Conservation (phyloP, 2,797 vertebrate genomes). For the Meda fulgida region DNA sequence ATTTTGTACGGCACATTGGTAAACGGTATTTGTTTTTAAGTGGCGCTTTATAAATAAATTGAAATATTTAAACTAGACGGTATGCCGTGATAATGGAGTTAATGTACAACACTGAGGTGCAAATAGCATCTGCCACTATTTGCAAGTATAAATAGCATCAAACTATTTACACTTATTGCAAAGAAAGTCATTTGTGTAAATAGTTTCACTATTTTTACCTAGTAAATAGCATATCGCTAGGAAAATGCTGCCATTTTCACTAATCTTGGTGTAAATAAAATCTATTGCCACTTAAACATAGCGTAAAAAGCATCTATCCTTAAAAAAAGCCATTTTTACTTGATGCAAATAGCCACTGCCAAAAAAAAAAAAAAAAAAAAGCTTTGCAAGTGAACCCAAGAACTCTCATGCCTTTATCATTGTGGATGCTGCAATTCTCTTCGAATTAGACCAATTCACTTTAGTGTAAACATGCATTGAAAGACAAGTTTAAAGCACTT, state of each 20-base stretch:
- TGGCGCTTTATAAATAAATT: too few species aligned
- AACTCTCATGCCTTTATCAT: background rate
- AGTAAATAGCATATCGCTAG: too few species aligned
- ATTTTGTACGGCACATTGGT: too few species aligned
- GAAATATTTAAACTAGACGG: too few species aligned
- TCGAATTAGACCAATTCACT: background rate
- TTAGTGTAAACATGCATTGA: background rate
- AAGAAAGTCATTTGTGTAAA: background rate
- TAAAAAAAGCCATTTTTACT: background rate
- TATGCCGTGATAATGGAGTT: too few species aligned
- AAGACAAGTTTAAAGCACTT: background rate
- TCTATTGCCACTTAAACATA: too few species aligned
- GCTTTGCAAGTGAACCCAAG: background rate
- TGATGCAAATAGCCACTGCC: background rate
- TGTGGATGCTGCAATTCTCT: background rate
- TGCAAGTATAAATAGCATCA: background rate
- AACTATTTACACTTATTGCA: background rate
- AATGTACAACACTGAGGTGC: too few species aligned
- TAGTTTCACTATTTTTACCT: background rate
- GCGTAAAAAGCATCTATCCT: too few species aligned
- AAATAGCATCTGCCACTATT: background rate
- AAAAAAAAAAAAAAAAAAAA: background rate
- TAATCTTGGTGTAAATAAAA: too few species aligned
- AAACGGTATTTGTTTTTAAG: rapidly evolving
- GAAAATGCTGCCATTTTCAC: too few species aligned